These are phyloP conservation scores for Tachyglossus aculeatus DNA, from an alignment of 2,797 vertebrate species.

Conservation along the genomic window DNA sequence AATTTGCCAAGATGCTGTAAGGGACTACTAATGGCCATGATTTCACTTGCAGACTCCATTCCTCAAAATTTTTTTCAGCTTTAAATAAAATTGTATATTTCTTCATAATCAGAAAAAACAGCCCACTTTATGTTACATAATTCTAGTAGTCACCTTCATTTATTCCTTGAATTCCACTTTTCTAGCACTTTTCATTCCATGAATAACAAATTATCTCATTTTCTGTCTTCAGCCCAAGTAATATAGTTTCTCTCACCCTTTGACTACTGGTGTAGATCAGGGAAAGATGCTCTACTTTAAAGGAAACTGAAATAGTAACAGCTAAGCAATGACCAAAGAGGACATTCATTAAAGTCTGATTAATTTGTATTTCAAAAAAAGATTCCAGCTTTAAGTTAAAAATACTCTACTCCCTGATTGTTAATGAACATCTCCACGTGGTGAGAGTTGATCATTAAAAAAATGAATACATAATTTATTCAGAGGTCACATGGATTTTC, in stretches of 20 bases:
- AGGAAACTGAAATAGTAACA: conserved; percentile 25
- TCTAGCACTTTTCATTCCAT: no score
- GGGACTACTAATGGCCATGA: no score
- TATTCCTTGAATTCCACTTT: no score
- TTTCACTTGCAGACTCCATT: no score
- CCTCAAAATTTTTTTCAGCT: no score
- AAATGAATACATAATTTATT: conserved; percentile 45
- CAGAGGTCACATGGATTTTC: conserved; percentile 1
- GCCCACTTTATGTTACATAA: no score
- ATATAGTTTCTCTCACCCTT: conserved; percentile 4
- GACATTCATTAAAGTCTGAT: conserved; percentile 36
- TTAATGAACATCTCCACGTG: neutral
- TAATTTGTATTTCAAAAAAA: conserved; percentile 34
- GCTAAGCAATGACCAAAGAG: conserved; percentile 42
- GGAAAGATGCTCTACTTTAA: conserved; percentile 5
- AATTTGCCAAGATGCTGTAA: no score
- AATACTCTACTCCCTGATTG: conserved; percentile 5
- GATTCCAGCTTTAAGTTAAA: conserved; percentile 44
- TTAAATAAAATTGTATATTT: no score
- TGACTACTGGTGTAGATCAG: conserved; percentile 18
- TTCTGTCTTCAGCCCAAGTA: conserved; percentile 3
- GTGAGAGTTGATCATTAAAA: conserved; percentile 26
- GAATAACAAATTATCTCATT: neutral
- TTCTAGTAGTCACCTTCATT: no score
- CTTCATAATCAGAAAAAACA: no score